Conservation (phyloP, 1,140 invertebrate species). For the Hormaphis cornu region DNA sequence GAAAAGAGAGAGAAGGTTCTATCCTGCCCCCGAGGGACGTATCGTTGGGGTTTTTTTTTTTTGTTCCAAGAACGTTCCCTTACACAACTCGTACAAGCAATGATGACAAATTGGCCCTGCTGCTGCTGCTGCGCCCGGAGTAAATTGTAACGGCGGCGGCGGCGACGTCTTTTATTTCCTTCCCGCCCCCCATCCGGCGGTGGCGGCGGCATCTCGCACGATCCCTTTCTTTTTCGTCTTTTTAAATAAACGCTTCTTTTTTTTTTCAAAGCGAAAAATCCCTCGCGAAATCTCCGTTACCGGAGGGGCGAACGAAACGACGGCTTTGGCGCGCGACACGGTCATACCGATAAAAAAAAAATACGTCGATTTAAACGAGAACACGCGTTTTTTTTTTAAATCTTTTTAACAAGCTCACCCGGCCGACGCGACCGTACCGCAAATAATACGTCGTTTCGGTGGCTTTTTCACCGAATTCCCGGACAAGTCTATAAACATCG, state of each 20-base stretch:
- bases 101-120: slow-evolving; percentile 32
- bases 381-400: too few relatives aligned
- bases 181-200: too few relatives aligned
- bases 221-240: neutral
- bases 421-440: too few relatives aligned
- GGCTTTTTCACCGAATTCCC: too few relatives aligned
- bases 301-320: too few relatives aligned
- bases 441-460: too few relatives aligned
- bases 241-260: slow-evolving; percentile 8
- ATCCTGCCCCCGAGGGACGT: neutral
- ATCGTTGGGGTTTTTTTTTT: neutral
- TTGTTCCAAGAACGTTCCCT: neutral
- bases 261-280: neutral
- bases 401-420: too few relatives aligned
- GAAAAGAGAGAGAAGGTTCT: neutral
- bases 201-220: neutral
- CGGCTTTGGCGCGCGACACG: too few relatives aligned
- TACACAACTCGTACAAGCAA: slow-evolving; percentile 6
- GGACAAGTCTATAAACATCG: too few relatives aligned
- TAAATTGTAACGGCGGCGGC: slow-evolving; percentile 6
- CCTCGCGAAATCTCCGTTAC: neutral
- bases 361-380: too few relatives aligned
- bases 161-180: too few relatives aligned
- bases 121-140: neutral
- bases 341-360: too few relatives aligned